These are phyloP conservation scores for Troides oblongomaculatus DNA, from an alignment of 2,888 invertebrate genomes.

Conservation along the genomic window DNA sequence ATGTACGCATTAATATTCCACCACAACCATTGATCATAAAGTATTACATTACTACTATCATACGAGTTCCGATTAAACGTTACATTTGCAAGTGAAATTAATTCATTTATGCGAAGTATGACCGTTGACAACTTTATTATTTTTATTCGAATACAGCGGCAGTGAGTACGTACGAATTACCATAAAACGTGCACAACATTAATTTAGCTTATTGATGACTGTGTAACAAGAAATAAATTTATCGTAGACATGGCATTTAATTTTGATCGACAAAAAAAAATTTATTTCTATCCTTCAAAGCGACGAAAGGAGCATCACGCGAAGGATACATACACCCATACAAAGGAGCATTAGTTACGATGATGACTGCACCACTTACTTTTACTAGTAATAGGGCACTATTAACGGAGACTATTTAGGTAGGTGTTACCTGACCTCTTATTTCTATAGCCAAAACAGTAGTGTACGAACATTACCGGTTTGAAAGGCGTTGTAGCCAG, in stretches of 20 bases:
- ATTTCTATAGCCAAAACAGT: too few species aligned
- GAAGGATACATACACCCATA: too few species aligned
- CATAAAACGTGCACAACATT: slow-evolving; percentile 59
- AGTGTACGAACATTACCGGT: too few species aligned
- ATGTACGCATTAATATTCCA: slow-evolving; percentile 35
- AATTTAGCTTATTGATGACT: slow-evolving; percentile 54
- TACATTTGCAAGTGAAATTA: slow-evolving; percentile 58
- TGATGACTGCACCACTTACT: too few species aligned
- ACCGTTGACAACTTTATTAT: slow-evolving; percentile 58
- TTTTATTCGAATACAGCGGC: slow-evolving; percentile 47
- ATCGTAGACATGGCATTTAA: slow-evolving; percentile 25
- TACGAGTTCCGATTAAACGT: slow-evolving; percentile 39
- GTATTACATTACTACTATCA: slow-evolving; percentile 38
- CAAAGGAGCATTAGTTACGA: too few species aligned
- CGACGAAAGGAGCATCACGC: too few species aligned
- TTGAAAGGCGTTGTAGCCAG: too few species aligned
- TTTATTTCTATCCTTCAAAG: too few species aligned
- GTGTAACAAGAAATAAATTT: slow-evolving; percentile 14
- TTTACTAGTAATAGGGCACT: too few species aligned
- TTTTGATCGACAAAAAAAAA: not conserved
- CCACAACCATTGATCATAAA: slow-evolving; percentile 35
- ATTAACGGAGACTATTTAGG: too few species aligned
- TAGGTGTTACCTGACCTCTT: too few species aligned
- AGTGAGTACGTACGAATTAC: slow-evolving; percentile 50
- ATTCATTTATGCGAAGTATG: slow-evolving; percentile 42